Evolutionary conservation across 2,797 vertebrate species (phyloP).

Genomic region (Gadopsis marmoratus): DNA sequence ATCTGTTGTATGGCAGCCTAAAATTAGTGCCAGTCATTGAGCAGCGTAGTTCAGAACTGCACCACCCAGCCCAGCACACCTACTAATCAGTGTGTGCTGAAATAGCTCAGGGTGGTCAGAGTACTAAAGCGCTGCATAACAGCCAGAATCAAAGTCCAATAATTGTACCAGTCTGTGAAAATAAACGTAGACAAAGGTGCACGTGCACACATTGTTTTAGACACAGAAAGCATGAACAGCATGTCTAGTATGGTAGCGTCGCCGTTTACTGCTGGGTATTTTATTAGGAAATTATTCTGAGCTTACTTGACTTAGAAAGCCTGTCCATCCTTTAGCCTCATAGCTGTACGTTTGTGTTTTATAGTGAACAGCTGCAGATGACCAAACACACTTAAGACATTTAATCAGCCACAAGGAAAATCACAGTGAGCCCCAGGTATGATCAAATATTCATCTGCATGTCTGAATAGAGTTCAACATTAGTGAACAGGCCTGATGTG

Average conservation of each 20-base stretch:
- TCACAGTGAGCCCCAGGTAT: slow-evolving; percentile 36
- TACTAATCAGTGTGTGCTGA: slow-evolving; percentile 79
- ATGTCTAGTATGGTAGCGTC: background rate
- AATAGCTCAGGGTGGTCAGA: slow-evolving; percentile 78
- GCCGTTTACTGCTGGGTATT: background rate
- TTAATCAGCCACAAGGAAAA: slow-evolving; percentile 25
- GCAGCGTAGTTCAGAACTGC: slow-evolving; percentile 63
- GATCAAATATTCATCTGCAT: slow-evolving; percentile 73
- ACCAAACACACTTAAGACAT: slow-evolving; percentile 21
- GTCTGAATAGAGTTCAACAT: slow-evolving; percentile 72
- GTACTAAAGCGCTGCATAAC: slow-evolving; percentile 47
- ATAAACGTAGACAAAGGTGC: slow-evolving; percentile 48
- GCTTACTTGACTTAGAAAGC: background rate
- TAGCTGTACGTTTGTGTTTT: background rate
- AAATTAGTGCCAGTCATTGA: slow-evolving; percentile 76
- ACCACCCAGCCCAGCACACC: slow-evolving; percentile 72
- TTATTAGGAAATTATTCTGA: background rate
- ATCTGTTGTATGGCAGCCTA: slow-evolving; percentile 66
- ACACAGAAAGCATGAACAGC: background rate
- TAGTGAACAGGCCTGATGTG: slow-evolving; percentile 56
- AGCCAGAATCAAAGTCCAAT: slow-evolving; percentile 65
- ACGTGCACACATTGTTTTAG: background rate
- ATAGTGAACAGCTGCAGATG: background rate
- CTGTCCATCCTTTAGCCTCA: background rate
- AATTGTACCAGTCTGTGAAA: slow-evolving; percentile 66